These are phyloP conservation scores for Cydia splendana DNA, from an alignment of 1,140 invertebrate genomes.

Conservation along the genomic window DNA sequence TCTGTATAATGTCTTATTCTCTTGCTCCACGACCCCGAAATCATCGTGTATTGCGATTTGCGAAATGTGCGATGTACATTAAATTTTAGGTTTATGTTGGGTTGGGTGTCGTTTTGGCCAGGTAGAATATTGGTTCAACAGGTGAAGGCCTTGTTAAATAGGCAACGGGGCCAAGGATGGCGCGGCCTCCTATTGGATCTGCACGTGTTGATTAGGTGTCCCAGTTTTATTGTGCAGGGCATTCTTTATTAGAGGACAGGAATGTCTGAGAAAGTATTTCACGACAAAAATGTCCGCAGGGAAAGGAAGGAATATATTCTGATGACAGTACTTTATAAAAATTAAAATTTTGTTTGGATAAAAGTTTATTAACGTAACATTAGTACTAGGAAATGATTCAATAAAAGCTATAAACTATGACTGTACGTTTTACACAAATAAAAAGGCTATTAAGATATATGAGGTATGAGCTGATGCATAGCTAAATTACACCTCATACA, in stretches of 20 bases:
- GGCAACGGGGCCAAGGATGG: conserved; percentile 50
- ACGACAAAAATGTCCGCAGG: not conserved
- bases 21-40: too few relatives aligned
- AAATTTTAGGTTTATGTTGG: not conserved
- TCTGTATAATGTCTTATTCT: too few relatives aligned
- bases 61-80: conserved; percentile 1
- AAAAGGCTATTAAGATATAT: not conserved
- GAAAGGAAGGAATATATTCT: not conserved
- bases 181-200: conserved; percentile 10
- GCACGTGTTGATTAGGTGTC: conserved; percentile 20
- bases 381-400: too few relatives aligned
- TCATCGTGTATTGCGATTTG: not conserved
- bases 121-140: conserved; percentile 42
- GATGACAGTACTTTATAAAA: not conserved
- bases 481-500: not conserved
- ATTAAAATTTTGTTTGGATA: not conserved
- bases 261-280: not conserved
- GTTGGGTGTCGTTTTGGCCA: conserved; percentile 15
- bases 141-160: conserved; percentile 46
- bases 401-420: too few relatives aligned
- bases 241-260: not conserved
- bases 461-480: not conserved
- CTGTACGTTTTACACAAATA: not conserved
- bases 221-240: conserved; percentile 20
- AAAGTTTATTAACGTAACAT: too few relatives aligned